Base-by-base conservation (phyloP, 2,113 vertebrate species). In the Oryzias woworae region DNA sequence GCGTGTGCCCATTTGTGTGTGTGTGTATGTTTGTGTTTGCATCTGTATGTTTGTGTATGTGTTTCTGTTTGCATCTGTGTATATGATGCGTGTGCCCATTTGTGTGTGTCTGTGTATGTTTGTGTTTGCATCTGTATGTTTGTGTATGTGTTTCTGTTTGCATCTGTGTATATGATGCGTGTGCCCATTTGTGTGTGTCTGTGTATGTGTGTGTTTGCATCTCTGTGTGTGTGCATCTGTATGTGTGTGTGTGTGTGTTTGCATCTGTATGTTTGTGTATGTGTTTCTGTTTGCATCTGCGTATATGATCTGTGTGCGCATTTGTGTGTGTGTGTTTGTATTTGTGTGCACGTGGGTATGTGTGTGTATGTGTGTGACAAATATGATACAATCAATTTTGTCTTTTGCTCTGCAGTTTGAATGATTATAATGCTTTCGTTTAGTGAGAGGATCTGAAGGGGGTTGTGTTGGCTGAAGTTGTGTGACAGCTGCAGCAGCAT, bases 381-480 rank as follows among this genome's bases (percentile, higher is more conserved):
- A 53, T 16, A 22, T 7, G 31, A 47, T 64, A 28, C 53, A 62
- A 28, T 59, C 71, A 49, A 53, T 24, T 62, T 56, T 53, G 42
- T 66, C 7, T 56, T 71, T 73, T 82, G 71, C 71, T 71, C 58
- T 75, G 79, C 78, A 58, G 31, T 78, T 53, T 58, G 23, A 55
- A 58, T 71, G 31, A 56, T 23, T 45, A 14, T 51, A 16, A 41
- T 17, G 8, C 23, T 45, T 44, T 22, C 4, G 18, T 55, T n/a
- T 53, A 36, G 23, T n/a, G 22, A 57, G 0, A 45, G 28, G 2
- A 15, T 0, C 14, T 56, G 42, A 67, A 62, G 65, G 50, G 46
- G 15, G 13, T 12, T 45, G 6, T 20, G 58, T 22, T 36, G 1
- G 13, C 15, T 45, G 42, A n/a, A 10, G 31, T 14, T 14, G 18